Percentiles rank a stretch among this genome's conserved stretches.
Conservation (phyloP, 2,888 invertebrate species). For the Eudemis profundana region DNA sequence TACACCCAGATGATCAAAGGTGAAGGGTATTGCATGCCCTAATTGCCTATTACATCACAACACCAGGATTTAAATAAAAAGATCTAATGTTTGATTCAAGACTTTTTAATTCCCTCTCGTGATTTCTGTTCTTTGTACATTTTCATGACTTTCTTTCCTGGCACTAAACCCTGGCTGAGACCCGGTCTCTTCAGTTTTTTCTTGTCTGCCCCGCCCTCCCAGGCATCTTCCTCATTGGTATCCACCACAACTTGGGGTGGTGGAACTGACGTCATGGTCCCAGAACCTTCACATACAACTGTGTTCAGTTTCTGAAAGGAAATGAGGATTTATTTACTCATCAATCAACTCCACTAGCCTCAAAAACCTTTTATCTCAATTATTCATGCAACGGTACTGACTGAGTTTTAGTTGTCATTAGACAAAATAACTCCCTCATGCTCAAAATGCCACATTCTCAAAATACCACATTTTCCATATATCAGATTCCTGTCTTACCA, state of each 20-base stretch:
- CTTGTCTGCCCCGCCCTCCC: conserved; percentile 81
- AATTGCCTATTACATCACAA: too few species aligned
- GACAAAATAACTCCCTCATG: conserved; percentile 3
- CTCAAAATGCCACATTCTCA: too few species aligned
- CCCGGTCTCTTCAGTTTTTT: conserved; percentile 92
- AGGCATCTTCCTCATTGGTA: conserved; percentile 71
- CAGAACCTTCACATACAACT: conserved; percentile 74
- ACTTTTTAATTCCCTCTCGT: conserved; percentile 68
- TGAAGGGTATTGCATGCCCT: too few species aligned
- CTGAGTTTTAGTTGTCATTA: too few species aligned
- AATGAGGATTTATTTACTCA: not conserved
- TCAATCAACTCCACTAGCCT: too few species aligned
- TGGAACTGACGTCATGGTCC: conserved; percentile 69
- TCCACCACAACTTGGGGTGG: conserved; percentile 65
- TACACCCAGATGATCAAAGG: too few species aligned
- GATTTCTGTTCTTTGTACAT: conserved; percentile 88
- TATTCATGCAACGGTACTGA: too few species aligned
- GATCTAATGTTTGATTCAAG: conserved; percentile 44
- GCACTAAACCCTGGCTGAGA: conserved; percentile 89
- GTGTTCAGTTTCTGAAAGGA: conserved; percentile 72
- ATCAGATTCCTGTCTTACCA: too few species aligned
- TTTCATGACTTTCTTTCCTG: conserved; percentile 94
- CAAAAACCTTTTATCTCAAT: too few species aligned
- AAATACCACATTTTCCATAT: too few species aligned
- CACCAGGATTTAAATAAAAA: too few species aligned